Evolutionary conservation across 1,140 invertebrate genomes (phyloP).

Genomic region (Triops cancriformis): DNA sequence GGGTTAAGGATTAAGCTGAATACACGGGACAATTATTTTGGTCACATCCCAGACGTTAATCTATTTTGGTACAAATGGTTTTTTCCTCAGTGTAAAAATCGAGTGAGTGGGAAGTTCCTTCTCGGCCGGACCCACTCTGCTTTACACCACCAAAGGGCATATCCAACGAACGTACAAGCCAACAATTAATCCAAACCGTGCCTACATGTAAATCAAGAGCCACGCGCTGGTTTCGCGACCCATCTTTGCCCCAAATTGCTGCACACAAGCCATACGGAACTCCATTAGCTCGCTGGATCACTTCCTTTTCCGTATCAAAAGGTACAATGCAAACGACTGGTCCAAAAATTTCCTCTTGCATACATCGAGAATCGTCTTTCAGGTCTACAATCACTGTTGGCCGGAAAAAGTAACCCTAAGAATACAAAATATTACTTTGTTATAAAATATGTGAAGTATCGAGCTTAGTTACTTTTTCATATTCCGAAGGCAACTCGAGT

Average conservation of each 20-base stretch:
- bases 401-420: conserved; percentile 47
- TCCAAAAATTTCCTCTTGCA: conserved; percentile 55
- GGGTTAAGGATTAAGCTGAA: too few species aligned
- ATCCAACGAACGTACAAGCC: conserved; percentile 47
- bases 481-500: conserved; percentile 35
- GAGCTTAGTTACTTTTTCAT: conserved; percentile 34
- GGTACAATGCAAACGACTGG: conserved; percentile 48
- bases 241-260: conserved; percentile 44
- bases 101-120: conserved; percentile 47
- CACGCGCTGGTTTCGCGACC: conserved; percentile 42
- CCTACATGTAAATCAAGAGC: conserved; percentile 46
- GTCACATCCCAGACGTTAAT: not conserved
- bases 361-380: conserved; percentile 40
- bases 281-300: conserved; percentile 44
- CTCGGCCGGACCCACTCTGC: conserved; percentile 48
- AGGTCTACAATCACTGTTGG: conserved; percentile 48
- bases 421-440: conserved; percentile 19
- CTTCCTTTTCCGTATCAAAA: conserved; percentile 47
- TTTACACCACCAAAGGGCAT: conserved; percentile 56
- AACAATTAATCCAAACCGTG: conserved; percentile 55
- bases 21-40: too few species aligned
- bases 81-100: conserved; percentile 53
- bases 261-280: conserved; percentile 48
- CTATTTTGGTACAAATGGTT: conserved; percentile 46
- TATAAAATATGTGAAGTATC: not conserved